These are phyloP conservation scores for Melanotaenia maccullochi DNA, from an alignment of 2,797 vertebrate species.

Conservation along the genomic window DNA sequence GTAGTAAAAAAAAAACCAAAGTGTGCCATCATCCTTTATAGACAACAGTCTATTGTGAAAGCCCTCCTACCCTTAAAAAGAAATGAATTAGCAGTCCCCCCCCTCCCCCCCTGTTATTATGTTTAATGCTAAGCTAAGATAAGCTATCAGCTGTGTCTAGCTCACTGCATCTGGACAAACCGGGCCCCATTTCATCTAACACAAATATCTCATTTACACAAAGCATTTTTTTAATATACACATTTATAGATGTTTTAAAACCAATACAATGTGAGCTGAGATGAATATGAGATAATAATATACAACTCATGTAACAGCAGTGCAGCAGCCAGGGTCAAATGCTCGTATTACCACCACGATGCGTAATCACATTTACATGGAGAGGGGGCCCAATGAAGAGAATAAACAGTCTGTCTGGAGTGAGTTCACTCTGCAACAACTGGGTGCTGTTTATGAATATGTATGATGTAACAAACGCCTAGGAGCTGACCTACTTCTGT, in stretches of 20 bases:
- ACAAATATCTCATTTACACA: neutral
- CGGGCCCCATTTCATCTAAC: neutral
- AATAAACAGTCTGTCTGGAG: constrained; percentile 68
- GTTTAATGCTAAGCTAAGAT: neutral
- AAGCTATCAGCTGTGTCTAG: neutral
- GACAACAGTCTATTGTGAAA: neutral
- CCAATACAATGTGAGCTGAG: neutral
- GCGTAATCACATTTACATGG: constrained; percentile 62
- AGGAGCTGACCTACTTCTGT: constrained; percentile 81
- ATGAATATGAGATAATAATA: constrained; percentile 11
- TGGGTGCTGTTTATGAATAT: constrained; percentile 81
- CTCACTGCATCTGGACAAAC: neutral
- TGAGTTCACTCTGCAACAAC: constrained; percentile 70
- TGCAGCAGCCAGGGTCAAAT: constrained; percentile 35
- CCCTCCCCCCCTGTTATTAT: neutral
- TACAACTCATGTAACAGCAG: constrained; percentile 10
- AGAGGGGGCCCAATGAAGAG: constrained; percentile 58
- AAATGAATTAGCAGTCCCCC: neutral
- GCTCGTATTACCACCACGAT: constrained; percentile 24
- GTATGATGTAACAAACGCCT: constrained; percentile 80
- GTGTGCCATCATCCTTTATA: too few relatives aligned
- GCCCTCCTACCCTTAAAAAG: neutral
- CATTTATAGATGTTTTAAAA: neutral
- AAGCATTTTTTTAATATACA: neutral
- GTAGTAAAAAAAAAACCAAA: too few relatives aligned